phyloP scores from a whole-genome alignment of 2,888 invertebrate species.

The Coelopa pilipes region DNA sequence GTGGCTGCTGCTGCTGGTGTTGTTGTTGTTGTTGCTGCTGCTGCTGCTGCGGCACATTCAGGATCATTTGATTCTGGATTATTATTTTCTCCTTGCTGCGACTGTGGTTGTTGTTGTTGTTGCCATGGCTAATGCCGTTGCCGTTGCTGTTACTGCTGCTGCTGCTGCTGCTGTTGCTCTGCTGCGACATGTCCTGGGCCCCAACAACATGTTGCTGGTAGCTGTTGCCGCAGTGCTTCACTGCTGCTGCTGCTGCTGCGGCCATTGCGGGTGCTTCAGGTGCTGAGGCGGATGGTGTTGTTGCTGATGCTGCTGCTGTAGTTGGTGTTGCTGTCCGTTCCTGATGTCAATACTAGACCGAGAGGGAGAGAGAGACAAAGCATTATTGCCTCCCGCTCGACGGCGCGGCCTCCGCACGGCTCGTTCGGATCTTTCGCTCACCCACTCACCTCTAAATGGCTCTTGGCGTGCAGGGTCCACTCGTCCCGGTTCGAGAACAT shows the following conservation, averaged over 20 bases:
- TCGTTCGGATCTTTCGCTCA: constrained; percentile 22
- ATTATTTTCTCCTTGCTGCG: constrained; percentile 60
- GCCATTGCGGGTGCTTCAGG: constrained; percentile 63
- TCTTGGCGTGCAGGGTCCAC: constrained; percentile 81
- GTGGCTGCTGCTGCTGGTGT: constrained; percentile 42
- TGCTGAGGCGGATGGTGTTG: constrained; percentile 54
- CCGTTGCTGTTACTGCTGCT: constrained; percentile 64
- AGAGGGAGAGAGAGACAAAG: no score
- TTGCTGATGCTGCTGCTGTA: constrained; percentile 53
- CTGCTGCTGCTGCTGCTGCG: constrained; percentile 67
- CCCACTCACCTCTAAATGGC: constrained; percentile 71
- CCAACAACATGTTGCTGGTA: constrained; percentile 15
- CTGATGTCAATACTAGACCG: constrained; percentile 66
- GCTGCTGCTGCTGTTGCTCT: constrained; percentile 68
- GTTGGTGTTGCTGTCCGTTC: constrained; percentile 62
- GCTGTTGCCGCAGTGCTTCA: constrained; percentile 23
- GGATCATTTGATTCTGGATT: constrained; percentile 65
- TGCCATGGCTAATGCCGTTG: constrained; percentile 65
- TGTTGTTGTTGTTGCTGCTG: constrained; percentile 47
- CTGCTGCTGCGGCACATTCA: constrained; percentile 60
- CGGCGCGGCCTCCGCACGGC: not conserved
- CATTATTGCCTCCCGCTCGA: not conserved
- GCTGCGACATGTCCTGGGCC: constrained; percentile 64
- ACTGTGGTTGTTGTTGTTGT: constrained; percentile 57
- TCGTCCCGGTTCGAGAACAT: constrained; percentile 79